Evolutionary conservation across 2,797 vertebrate species (phyloP).

Genomic region (Phoeniculus purpureus): DNA sequence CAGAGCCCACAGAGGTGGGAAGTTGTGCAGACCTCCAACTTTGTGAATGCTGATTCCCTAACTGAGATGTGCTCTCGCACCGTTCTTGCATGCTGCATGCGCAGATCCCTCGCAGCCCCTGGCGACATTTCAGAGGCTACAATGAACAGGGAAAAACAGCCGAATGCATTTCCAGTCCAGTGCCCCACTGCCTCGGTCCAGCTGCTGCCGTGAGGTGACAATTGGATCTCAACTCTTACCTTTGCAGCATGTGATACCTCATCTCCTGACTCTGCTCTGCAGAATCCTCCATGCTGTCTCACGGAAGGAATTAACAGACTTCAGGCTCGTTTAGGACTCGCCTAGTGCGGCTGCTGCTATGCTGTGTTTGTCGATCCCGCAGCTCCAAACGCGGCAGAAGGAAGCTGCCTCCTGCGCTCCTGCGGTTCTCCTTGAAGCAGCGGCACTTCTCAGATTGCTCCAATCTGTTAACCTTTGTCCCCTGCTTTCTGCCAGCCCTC

Average conservation of each 20-base stretch:
- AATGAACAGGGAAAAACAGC: not conserved
- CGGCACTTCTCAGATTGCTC: not conserved
- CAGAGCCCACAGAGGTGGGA: not conserved
- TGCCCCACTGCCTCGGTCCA: not conserved
- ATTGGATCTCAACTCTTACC: slow-evolving; percentile 41
- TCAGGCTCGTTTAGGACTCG: not conserved
- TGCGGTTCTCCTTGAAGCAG: not conserved
- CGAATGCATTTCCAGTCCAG: not conserved
- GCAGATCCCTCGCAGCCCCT: not conserved
- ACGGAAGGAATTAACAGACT: slow-evolving; percentile 23
- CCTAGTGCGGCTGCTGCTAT: not conserved
- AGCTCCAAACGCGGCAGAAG: slow-evolving; percentile 35
- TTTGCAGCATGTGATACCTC: slow-evolving; percentile 78
- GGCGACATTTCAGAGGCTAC: not conserved
- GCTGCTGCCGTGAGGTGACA: not conserved
- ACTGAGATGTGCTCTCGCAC: not conserved
- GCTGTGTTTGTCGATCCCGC: not conserved
- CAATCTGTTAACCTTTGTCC: slow-evolving; percentile 47
- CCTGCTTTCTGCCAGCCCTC: slow-evolving; percentile 2
- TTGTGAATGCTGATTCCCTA: not conserved
- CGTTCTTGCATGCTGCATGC: not conserved
- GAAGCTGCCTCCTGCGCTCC: slow-evolving; percentile 3
- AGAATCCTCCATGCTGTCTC: slow-evolving; percentile 68
- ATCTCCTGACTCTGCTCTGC: slow-evolving; percentile 69
- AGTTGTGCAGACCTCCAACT: not conserved